Base-by-base conservation (phyloP, 1,140 invertebrate genomes). In the Brachionus calyciflorus region DNA sequence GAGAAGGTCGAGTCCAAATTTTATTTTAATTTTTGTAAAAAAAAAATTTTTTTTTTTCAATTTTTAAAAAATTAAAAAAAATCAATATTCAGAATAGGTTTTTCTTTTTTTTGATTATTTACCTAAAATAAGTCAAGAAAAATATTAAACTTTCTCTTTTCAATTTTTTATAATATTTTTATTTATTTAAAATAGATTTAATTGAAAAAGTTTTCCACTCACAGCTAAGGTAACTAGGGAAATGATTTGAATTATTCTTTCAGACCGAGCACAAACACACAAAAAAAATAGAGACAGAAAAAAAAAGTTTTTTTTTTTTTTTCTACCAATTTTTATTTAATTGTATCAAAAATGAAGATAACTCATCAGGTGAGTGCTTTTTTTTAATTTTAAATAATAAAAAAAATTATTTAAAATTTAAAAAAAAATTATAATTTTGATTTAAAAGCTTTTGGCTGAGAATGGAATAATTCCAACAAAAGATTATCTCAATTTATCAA, bases 361-460 rank as follows among this genome's bases (percentile, higher is more conserved):
- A 89, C 0, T 86, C 87, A 77, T 88, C 87, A 78, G 86, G 87
- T 3, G 87, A 87, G 76, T 85, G n/a, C n/a, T n/a, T n/a, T n/a
- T n/a, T n/a, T n/a, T n/a, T n/a, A n/a, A n/a, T n/a, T n/a, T n/a
- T n/a, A n/a, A n/a, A n/a, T n/a, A n/a, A n/a, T n/a, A n/a, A n/a
- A n/a, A n/a, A n/a, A n/a, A n/a, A n/a, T n/a, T n/a, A n/a, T n/a
- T n/a, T n/a, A n/a, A n/a, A n/a, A n/a, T n/a, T n/a, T n/a, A n/a
- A n/a, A n/a, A n/a, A n/a, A n/a, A n/a, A n/a, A n/a, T n/a, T n/a
- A n/a, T n/a, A n/a, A n/a, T n/a, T n/a, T n/a, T n/a, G n/a, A 51
- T 68, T 21, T 76, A 73, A 17, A 57, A 53, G 30, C 60, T 70
- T 28, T 75, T 77, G 2, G 55, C 51, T 9, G 78, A 68, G 3